Conservation (phyloP, 1,140 invertebrate species). For the Bombus consobrinus region DNA sequence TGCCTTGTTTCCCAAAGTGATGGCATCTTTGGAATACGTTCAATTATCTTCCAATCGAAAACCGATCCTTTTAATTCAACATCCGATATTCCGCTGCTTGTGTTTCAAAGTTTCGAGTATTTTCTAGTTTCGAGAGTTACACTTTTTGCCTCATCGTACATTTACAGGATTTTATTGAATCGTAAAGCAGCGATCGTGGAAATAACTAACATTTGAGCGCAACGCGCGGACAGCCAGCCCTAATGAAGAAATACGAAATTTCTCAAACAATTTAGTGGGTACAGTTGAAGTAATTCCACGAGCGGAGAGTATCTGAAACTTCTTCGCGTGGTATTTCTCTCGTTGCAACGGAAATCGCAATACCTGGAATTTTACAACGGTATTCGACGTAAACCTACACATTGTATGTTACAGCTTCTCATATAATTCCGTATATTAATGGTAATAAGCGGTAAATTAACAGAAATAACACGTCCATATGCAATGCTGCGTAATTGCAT, state of each 20-base stretch:
- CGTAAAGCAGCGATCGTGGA: background rate
- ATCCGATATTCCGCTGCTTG: no score
- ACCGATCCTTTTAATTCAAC: no score
- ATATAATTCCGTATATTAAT: background rate
- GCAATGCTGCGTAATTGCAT: no score
- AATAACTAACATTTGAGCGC: background rate
- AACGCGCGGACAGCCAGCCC: background rate
- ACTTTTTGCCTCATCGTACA: no score
- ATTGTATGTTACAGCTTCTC: background rate
- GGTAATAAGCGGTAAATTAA: slow-evolving; percentile 14
- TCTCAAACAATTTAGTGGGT: background rate
- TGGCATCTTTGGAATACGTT: no score
- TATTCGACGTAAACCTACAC: no score
- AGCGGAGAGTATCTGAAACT: background rate
- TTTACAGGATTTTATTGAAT: no score
- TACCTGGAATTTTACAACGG: slow-evolving; percentile 10
- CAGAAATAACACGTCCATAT: background rate
- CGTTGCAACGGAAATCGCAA: no score
- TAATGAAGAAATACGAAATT: slow-evolving; percentile 17
- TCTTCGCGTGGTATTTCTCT: background rate
- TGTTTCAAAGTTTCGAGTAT: no score
- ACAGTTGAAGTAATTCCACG: background rate
- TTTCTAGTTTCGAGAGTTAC: no score
- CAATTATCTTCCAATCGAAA: no score
- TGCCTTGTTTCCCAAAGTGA: no score